Conservation (phyloP, 2,888 invertebrate genomes). For the Ormyrus labotus region DNA sequence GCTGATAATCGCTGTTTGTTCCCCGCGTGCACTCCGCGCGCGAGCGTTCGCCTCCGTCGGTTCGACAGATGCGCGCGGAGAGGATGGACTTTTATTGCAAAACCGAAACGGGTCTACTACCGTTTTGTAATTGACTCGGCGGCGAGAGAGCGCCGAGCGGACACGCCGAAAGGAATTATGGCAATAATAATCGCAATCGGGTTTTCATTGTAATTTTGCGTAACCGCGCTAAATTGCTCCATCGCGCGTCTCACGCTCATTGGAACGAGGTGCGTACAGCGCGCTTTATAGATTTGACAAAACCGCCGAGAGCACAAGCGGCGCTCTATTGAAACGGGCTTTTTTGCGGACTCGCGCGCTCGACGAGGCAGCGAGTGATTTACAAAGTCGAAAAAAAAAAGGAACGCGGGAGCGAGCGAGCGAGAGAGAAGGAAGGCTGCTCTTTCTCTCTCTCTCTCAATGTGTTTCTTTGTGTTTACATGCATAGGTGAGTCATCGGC, state of each 20-base stretch:
- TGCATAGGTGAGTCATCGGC: constrained; percentile 43
- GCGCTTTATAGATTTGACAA: constrained; percentile 13
- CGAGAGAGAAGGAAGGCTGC: too few species aligned
- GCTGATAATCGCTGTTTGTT: constrained; percentile 39
- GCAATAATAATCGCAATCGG: constrained; percentile 23
- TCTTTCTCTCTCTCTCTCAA: background rate
- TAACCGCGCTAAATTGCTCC: constrained; percentile 13
- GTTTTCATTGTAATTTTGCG: constrained; percentile 32
- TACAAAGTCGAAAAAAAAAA: constrained; percentile 25
- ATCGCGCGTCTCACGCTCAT: background rate
- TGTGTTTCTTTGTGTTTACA: constrained; percentile 50
- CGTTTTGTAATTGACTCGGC: too few species aligned
- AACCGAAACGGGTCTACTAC: too few species aligned
- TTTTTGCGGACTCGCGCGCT: background rate
- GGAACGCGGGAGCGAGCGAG: background rate
- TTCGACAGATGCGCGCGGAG: too few species aligned
- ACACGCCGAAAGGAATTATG: background rate
- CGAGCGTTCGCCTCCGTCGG: too few species aligned
- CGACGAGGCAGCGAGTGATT: constrained; percentile 5
- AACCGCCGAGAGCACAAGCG: background rate
- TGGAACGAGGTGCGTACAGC: background rate
- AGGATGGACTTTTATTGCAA: too few species aligned
- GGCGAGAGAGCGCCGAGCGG: too few species aligned
- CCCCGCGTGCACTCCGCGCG: too few species aligned
- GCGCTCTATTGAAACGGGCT: constrained; percentile 15